Conservation (phyloP, 2,797 vertebrate genomes). For the Melanotaenia maccullochi region DNA sequence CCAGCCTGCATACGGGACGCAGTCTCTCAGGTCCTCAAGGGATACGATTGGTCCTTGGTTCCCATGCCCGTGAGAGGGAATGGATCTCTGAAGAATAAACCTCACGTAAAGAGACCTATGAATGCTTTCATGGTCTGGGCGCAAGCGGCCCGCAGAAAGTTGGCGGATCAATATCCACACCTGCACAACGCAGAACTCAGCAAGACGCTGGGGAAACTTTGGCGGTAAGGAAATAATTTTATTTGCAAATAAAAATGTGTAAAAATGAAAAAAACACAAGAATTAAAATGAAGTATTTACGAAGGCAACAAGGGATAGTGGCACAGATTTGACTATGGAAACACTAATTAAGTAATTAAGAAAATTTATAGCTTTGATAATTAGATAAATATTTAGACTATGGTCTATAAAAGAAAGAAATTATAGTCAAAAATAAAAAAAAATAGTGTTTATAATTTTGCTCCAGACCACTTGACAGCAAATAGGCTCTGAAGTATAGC, state of each 20-base stretch:
- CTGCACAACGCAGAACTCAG: conserved; percentile 97
- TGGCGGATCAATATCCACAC: conserved; percentile 95
- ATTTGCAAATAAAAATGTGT: background rate
- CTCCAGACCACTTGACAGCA: background rate
- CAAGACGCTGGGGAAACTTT: conserved; percentile 95
- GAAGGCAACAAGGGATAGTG: background rate
- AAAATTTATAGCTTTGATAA: background rate
- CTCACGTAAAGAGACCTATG: conserved; percentile 94
- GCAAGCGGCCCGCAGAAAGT: conserved; percentile 92
- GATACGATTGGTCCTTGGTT: conserved; percentile 98
- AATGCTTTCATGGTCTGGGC: conserved; percentile 97
- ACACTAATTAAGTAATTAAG: background rate
- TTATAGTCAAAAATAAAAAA: background rate
- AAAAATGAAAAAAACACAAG: no score
- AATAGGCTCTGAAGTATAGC: background rate
- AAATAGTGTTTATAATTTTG: background rate
- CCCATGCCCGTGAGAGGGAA: conserved; percentile 94
- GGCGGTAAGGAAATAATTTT: conserved; percentile 85
- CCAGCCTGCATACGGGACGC: conserved; percentile 97
- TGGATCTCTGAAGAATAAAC: conserved; percentile 91
- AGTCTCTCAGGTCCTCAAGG: conserved; percentile 96
- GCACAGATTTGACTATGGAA: background rate
- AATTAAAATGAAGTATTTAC: background rate
- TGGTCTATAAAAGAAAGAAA: background rate
- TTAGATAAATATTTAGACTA: background rate